phyloP scores from a whole-genome alignment of 2,797 vertebrate genomes.

The Gymnodraco acuticeps region DNA sequence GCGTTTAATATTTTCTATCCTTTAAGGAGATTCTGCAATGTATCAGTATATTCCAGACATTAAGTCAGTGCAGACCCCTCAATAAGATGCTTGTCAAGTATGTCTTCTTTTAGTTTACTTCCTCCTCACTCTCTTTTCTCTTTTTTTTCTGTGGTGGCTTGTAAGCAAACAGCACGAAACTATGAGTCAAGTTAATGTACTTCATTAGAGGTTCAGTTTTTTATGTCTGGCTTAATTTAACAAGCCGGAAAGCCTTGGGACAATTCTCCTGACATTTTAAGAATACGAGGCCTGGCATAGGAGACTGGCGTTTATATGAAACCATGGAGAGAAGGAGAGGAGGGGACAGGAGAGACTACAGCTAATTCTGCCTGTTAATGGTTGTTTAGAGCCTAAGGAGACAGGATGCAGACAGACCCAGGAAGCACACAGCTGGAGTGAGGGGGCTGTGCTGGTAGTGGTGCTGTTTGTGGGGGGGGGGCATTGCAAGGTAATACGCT shows the following conservation, averaged over 20 bases:
- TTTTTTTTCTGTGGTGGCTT: slow-evolving; percentile 26
- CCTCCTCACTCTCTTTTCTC: background rate
- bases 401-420: slow-evolving; percentile 47
- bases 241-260: slow-evolving; percentile 70
- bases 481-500: slow-evolving; percentile 43
- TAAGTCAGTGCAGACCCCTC: slow-evolving; percentile 38
- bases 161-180: slow-evolving; percentile 61
- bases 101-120: slow-evolving; percentile 6
- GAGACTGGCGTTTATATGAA: slow-evolving; percentile 65
- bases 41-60: slow-evolving; percentile 40
- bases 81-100: slow-evolving; percentile 57
- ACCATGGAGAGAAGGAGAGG: slow-evolving; percentile 41
- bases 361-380: slow-evolving; percentile 70
- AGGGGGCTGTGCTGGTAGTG: background rate
- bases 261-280: slow-evolving; percentile 80
- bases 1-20: slow-evolving; percentile 58
- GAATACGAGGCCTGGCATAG: slow-evolving; percentile 66
- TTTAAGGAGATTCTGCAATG: slow-evolving; percentile 49
- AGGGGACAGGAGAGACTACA: slow-evolving; percentile 29
- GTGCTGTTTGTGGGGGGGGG: background rate
- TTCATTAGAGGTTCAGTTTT: slow-evolving; percentile 79
- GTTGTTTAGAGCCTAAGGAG: slow-evolving; percentile 65
- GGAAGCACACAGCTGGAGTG: slow-evolving; percentile 60
- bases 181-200: slow-evolving; percentile 77
- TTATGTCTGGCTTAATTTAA: slow-evolving; percentile 77